Conservation (phyloP, 2,888 invertebrate genomes). For the Habroteleia sp. region DNA sequence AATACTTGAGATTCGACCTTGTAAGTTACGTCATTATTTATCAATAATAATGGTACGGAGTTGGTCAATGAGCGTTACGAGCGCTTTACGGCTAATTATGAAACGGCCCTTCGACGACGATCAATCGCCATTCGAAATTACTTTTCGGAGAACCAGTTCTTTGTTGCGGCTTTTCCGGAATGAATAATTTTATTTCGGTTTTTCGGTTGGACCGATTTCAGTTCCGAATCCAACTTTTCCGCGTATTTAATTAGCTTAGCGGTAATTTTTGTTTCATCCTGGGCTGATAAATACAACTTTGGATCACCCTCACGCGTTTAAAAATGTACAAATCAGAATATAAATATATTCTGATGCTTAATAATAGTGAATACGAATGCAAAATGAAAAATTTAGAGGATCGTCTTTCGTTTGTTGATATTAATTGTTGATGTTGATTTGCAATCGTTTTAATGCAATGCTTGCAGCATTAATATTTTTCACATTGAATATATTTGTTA, state of each 20-base stretch:
- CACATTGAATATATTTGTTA: too few relatives aligned
- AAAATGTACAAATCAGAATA: too few relatives aligned
- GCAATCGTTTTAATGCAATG: too few relatives aligned
- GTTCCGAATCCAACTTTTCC: conserved; percentile 6
- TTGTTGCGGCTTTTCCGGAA: conserved; percentile 52
- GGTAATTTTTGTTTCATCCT: conserved; percentile 13
- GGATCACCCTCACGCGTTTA: conserved; percentile 9
- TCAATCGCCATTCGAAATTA: conserved; percentile 40
- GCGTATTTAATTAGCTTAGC: conserved; percentile 21
- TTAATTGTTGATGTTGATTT: too few relatives aligned
- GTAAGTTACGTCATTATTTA: conserved; percentile 57
- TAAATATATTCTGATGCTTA: too few relatives aligned
- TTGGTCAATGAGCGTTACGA: conserved; percentile 50
- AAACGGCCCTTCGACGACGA: conserved; percentile 44
- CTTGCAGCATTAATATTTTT: too few relatives aligned
- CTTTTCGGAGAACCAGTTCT: conserved; percentile 55
- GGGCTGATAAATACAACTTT: conserved; percentile 4
- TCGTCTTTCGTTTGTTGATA: too few relatives aligned
- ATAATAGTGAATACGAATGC: too few relatives aligned
- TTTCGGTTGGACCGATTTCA: conserved; percentile 7
- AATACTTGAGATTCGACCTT: conserved; percentile 42
- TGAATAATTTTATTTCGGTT: conserved; percentile 50
- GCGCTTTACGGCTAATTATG: conserved; percentile 54
- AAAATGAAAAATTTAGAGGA: too few relatives aligned
- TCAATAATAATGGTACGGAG: conserved; percentile 47